Evolutionary conservation across 2,113 vertebrate species (phyloP).

Genomic region (Lethenteron camtschaticum): DNA sequence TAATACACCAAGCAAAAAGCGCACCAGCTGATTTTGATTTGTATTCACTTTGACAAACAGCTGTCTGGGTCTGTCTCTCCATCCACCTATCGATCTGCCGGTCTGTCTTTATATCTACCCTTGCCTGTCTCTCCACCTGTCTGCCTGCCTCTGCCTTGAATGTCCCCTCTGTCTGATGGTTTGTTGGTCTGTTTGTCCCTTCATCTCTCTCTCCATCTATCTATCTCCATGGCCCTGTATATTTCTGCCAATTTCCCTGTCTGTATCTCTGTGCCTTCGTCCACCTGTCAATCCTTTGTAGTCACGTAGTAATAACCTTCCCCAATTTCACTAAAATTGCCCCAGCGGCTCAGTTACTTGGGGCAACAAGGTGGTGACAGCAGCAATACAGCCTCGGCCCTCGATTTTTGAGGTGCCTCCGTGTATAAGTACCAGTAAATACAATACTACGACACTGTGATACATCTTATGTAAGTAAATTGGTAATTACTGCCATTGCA

Average conservation of each 20-base stretch:
- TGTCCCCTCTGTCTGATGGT: too few species aligned
- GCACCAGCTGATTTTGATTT: too few species aligned
- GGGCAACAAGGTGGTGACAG: neutral
- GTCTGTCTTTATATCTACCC: too few species aligned
- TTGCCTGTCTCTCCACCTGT: too few species aligned
- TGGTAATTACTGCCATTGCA: too few species aligned
- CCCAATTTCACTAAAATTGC: neutral
- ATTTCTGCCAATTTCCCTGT: neutral
- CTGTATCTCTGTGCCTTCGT: neutral
- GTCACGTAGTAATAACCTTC: neutral
- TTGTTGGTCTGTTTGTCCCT: neutral
- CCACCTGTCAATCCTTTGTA: neutral
- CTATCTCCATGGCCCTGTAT: neutral
- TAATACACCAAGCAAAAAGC: too few species aligned
- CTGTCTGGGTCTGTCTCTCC: too few species aligned
- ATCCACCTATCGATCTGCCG: too few species aligned
- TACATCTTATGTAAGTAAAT: neutral
- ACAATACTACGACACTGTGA: neutral
- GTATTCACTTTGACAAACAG: too few species aligned
- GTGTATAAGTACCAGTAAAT: neutral
- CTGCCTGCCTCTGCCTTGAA: too few species aligned
- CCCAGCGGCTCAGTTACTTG: neutral
- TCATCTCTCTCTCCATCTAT: neutral
- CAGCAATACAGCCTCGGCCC: neutral
- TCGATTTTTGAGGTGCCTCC: neutral